A percentile compares a stretch with the other conserved stretches of the same genome.
These are phyloP conservation scores for Perca flavescens DNA, from an alignment of 2,113 vertebrate species.

Conservation along the genomic window DNA sequence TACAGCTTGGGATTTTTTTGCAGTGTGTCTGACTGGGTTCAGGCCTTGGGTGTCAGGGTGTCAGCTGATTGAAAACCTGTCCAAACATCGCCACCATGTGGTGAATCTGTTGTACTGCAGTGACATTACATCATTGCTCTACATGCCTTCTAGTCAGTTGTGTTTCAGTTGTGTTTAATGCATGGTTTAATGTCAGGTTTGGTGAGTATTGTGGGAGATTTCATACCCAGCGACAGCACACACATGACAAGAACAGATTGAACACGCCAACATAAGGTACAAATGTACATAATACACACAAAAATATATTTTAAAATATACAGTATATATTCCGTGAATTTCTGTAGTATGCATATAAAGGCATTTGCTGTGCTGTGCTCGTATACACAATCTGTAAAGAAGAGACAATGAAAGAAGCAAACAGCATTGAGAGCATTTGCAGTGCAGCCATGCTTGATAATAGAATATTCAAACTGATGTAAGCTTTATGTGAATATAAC, in stretches of 20 bases:
- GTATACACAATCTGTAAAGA: background rate
- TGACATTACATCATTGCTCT: conserved; percentile 24
- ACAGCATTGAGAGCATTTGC: background rate
- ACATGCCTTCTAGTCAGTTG: background rate
- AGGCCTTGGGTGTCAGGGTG: conserved; percentile 6
- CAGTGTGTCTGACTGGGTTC: conserved; percentile 29
- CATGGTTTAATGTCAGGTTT: background rate
- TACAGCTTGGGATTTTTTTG: conserved; percentile 1
- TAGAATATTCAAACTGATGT: background rate
- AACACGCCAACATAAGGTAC: background rate
- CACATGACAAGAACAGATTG: background rate
- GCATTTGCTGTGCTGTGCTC: background rate
- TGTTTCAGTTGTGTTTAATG: background rate
- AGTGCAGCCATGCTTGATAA: conserved; percentile 20
- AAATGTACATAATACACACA: background rate
- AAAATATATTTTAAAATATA: background rate
- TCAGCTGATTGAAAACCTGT: conserved; percentile 31
- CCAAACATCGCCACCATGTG: conserved; percentile 61
- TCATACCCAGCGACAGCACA: background rate
- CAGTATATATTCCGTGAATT: too few relatives aligned
- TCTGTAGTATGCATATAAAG: background rate
- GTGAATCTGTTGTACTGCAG: conserved; percentile 18
- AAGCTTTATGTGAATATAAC: background rate
- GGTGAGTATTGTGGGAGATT: background rate
- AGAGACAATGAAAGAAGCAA: background rate